Conservation (phyloP, 2,797 vertebrate genomes). For the Sebastolobus altivelis region DNA sequence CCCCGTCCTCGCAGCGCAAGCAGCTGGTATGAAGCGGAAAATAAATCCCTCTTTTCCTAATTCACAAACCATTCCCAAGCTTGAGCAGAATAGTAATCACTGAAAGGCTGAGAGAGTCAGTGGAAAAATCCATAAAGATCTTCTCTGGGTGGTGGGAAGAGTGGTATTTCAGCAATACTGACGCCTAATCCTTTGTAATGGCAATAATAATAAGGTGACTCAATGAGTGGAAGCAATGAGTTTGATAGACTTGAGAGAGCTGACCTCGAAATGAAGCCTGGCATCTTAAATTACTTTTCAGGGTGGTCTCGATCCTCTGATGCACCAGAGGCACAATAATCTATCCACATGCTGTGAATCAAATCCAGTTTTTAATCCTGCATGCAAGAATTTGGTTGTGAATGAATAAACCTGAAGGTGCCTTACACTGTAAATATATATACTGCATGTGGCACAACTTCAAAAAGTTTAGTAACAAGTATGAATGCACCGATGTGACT, state of each 20-base stretch:
- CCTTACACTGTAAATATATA: not conserved
- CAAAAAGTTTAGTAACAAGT: not conserved
- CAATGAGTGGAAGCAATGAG: slow-evolving; percentile 63
- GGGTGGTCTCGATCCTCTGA: slow-evolving; percentile 71
- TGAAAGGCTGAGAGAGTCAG: slow-evolving; percentile 44
- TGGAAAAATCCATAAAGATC: slow-evolving; percentile 74
- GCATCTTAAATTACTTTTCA: slow-evolving; percentile 48
- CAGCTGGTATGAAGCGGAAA: slow-evolving; percentile 82
- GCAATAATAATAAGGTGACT: slow-evolving; percentile 76
- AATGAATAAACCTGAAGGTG: slow-evolving; percentile 26
- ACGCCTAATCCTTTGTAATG: slow-evolving; percentile 76
- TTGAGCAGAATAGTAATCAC: slow-evolving; percentile 62
- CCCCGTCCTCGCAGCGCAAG: slow-evolving; percentile 69
- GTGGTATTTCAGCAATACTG: slow-evolving; percentile 58
- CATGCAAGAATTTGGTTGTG: slow-evolving; percentile 10
- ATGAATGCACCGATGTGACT: not conserved
- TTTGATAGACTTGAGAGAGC: slow-evolving; percentile 65
- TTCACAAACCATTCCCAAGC: slow-evolving; percentile 75
- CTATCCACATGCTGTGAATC: slow-evolving; percentile 49
- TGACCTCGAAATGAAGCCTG: slow-evolving; percentile 57
- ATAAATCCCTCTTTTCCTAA: slow-evolving; percentile 75
- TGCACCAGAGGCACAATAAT: slow-evolving; percentile 36
- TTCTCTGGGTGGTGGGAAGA: slow-evolving; percentile 58
- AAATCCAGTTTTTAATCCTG: slow-evolving; percentile 36
- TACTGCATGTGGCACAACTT: not conserved